A percentile compares a stretch with the other conserved stretches of the same genome.
Evolutionary conservation across 2,113 vertebrate genomes (phyloP).

Genomic region (Rhinopomastus cyanomelas): DNA sequence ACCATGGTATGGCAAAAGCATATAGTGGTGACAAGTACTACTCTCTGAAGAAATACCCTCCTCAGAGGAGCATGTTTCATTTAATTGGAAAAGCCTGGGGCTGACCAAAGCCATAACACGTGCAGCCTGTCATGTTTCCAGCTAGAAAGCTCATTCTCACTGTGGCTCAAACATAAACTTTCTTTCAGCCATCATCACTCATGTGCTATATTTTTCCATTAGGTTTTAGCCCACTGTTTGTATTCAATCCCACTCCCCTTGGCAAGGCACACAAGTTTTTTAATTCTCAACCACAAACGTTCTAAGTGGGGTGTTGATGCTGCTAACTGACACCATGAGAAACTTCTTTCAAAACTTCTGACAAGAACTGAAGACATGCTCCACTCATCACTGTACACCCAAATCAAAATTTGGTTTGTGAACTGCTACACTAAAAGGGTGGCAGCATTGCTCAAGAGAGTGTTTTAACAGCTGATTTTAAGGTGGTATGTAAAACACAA

Average conservation of each 20-base stretch:
- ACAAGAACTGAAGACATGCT: not conserved
- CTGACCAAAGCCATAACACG: not conserved
- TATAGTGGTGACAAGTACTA: not conserved
- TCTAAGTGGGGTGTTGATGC: not conserved
- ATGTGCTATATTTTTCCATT: not conserved
- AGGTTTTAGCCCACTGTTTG: not conserved
- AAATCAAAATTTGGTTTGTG: not conserved
- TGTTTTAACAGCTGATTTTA: not conserved
- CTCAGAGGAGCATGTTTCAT: not conserved
- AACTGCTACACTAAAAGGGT: not conserved
- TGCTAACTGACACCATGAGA: not conserved
- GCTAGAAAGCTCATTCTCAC: not conserved
- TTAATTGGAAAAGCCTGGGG: constrained; percentile 27
- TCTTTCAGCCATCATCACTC: not conserved
- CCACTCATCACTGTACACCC: not conserved
- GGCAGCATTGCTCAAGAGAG: not conserved
- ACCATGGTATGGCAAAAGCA: not conserved
- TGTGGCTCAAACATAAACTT: not conserved
- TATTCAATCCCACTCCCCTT: not conserved
- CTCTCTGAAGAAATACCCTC: not conserved
- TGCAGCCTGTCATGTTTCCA: not conserved
- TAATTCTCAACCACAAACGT: not conserved
- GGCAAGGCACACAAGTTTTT: accelerated
- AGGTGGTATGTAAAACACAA: not conserved
- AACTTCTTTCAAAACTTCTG: not conserved